Conservation (phyloP, 2,113 vertebrate species). For the Gymnogyps californianus region DNA sequence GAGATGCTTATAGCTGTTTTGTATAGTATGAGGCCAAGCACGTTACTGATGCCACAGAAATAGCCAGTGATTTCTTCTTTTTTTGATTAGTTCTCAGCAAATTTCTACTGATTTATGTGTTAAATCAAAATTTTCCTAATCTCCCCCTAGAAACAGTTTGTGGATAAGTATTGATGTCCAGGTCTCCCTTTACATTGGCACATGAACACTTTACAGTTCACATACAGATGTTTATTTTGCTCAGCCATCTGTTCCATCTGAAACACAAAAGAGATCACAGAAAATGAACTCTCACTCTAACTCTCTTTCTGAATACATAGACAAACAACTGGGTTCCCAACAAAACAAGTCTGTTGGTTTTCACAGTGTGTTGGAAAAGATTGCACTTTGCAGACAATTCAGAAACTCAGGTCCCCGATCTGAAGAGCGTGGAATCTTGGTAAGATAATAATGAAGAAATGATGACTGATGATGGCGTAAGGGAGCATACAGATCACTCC, state of each 20-base stretch:
- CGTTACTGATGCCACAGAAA: neutral
- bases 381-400: neutral
- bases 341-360: neutral
- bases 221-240: conserved; percentile 60
- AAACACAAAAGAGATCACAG: conserved; percentile 41
- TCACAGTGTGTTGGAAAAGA: neutral
- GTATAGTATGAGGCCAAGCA: neutral
- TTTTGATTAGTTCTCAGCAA: neutral
- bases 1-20: neutral
- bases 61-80: neutral
- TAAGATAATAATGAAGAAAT: neutral
- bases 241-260: conserved; percentile 59
- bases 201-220: conserved; percentile 7
- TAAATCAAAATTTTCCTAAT: neutral
- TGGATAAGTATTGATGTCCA: neutral
- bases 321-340: neutral
- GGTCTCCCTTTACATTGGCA: neutral
- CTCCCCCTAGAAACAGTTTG: neutral
- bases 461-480: neutral
- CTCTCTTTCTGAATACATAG: conserved; percentile 12
- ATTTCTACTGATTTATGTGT: neutral
- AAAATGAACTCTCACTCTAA: conserved; percentile 37
- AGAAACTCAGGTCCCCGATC: neutral
- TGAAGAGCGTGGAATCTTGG: neutral
- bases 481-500: neutral